Conservation (phyloP, 1,140 invertebrate genomes). For the Anastatus disparis region DNA sequence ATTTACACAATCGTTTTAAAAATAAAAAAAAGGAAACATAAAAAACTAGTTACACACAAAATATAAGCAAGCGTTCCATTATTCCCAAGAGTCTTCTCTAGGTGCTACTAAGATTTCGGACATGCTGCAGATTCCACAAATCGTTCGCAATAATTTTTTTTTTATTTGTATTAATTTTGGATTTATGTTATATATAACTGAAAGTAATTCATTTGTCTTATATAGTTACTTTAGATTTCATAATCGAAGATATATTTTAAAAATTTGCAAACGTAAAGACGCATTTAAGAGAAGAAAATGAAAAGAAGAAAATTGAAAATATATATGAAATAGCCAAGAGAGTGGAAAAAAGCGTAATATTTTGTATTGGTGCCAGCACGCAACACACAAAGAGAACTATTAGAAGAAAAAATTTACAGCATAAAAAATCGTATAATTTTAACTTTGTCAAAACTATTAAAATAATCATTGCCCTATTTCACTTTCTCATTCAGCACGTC, state of each 20-base stretch:
- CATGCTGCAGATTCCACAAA: constrained; percentile 33
- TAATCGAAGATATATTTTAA: constrained; percentile 19
- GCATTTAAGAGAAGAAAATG: constrained; percentile 3
- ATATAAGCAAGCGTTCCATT: constrained; percentile 37
- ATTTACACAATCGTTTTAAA: constrained; percentile 34
- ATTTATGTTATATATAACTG: neutral
- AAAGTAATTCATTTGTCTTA: neutral
- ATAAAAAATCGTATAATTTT: constrained; percentile 26
- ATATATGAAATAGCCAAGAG: constrained; percentile 18
- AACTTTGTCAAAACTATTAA: constrained; percentile 3
- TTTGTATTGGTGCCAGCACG: constrained; percentile 34
- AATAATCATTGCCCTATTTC: neutral
- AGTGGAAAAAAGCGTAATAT: constrained; percentile 21
- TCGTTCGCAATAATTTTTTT: constrained; percentile 6
- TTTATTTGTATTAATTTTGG: neutral
- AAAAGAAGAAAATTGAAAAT: too few relatives aligned
- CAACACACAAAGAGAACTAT: constrained; percentile 14
- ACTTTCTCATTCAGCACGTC: neutral
- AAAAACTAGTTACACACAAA: constrained; percentile 35
- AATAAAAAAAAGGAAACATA: constrained; percentile 4
- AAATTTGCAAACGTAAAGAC: constrained; percentile 2
- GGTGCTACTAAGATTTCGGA: constrained; percentile 9
- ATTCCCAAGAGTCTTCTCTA: constrained; percentile 23
- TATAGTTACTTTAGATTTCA: constrained; percentile 13
- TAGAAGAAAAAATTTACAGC: constrained; percentile 19